Base-by-base conservation (phyloP, 2,888 invertebrate species). In the Sclerodermus sp. region DNA sequence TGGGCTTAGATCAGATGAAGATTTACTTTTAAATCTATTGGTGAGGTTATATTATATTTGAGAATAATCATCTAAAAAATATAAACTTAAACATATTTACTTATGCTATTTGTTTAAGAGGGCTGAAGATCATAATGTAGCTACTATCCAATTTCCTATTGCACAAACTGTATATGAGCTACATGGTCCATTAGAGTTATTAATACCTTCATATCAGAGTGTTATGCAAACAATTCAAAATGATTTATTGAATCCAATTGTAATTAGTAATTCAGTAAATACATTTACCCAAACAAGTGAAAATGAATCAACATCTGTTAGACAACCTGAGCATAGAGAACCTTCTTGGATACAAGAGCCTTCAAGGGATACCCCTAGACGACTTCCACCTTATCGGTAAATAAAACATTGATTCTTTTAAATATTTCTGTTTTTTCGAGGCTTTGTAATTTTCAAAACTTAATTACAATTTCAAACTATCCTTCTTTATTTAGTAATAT, bases 231-330 rank as follows among this genome's bases (percentile, higher is more conserved):
- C 81, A 45, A 79, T 89, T 40, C 84, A 84, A 65, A 82, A 82
- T 45, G 86, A 89, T 57, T 78, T 91, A 1, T 80, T 90, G 43
- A 85, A 87, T n/a, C 84, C 85, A 40, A 81, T 88, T 13, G 53
- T 61, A 32, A 79, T 80, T 1, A 76, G 76, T 1, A 60, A 40
- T 10, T 78, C 74, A 13, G 62, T 79, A 8, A 82, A 80, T 17
- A 72, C 62, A 15, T 75, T 80, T 12, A 79, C 80, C 1, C 82
- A 83, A 62, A 85, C 84, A 31, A 79, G 81, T 12, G 9, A 16
- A 13, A 2, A n/a, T 15, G n/a, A 10, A 13, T 1, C n/a, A 9
- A 15, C 42, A 45, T 17, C 37, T 42, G 48, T 36, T 17, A 38
- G 34, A 38, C n/a, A n/a, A n/a, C n/a, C n/a, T n/a, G n/a, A n/a